Percentiles rank a stretch among this genome's conserved stretches.
These are phyloP conservation scores for Dendrocincla fuliginosa DNA, from an alignment of 2,797 vertebrate genomes.

Conservation along the genomic window DNA sequence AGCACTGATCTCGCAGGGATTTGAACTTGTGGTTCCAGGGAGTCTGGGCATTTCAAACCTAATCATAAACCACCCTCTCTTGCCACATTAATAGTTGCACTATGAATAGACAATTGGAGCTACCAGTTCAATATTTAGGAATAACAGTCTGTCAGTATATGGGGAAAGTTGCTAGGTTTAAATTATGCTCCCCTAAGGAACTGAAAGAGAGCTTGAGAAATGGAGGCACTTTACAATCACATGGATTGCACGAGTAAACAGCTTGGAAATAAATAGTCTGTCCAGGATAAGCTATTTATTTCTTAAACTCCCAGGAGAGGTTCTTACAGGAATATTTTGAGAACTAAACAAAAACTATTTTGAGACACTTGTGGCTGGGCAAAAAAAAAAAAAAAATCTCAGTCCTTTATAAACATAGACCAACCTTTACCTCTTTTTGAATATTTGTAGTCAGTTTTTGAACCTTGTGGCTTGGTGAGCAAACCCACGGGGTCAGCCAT, in stretches of 20 bases:
- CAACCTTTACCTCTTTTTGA: conserved; percentile 44
- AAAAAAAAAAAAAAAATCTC: not conserved
- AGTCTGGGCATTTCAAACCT: conserved; percentile 21
- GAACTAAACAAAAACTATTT: conserved; percentile 61
- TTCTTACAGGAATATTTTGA: conserved; percentile 50
- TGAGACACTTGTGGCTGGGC: conserved; percentile 25
- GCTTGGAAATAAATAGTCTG: conserved; percentile 67
- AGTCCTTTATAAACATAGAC: conserved; percentile 43
- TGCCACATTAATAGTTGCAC: conserved; percentile 4
- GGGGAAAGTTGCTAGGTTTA: conserved; percentile 15
- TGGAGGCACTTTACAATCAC: conserved; percentile 60
- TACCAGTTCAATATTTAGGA: conserved; percentile 20
- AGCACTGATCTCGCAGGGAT: not conserved
- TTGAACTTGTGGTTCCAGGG: conserved; percentile 8
- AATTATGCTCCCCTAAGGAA: conserved; percentile 52
- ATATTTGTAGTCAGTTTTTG: conserved; percentile 43
- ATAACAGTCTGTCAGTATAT: conserved; percentile 22
- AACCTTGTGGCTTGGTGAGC: conserved; percentile 28
- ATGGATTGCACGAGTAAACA: conserved; percentile 59
- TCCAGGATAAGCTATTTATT: conserved; percentile 70
- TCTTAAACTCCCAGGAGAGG: conserved; percentile 27
- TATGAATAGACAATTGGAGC: conserved; percentile 45
- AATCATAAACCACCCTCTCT: conserved; percentile 10
- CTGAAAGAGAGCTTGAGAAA: conserved; percentile 64
- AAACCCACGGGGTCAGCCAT: not conserved